Base-by-base conservation (phyloP, 2,113 vertebrate species). In the Chrysochloris asiatica region DNA sequence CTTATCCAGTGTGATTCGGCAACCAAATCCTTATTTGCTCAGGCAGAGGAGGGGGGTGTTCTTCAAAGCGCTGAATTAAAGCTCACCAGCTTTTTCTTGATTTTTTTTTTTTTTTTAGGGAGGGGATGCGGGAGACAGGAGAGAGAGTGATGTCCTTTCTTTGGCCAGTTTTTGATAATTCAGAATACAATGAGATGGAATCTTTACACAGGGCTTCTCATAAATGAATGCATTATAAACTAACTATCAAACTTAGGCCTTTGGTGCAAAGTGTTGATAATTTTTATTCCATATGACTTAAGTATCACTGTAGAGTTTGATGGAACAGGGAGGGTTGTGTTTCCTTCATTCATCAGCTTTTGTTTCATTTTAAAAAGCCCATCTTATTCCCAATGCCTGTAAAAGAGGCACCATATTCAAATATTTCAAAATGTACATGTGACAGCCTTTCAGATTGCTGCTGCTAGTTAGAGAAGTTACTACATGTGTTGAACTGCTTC, bases 11-110 rank as follows among this genome's bases (percentile, higher is more conserved):
- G 95, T 97, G 97, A 95, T 87, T 92, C 91, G 78, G 80, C 95
- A 97, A 88, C 96, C 96, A 96, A 98, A 97, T 98, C 97, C 96
- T 95, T 97, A 95, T 98, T 98, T 98, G 94, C 92, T 93, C 92
- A 97, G 94, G 94, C 95, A 89, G 94, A 86, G 93, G 79, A 93
- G 92, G 73, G n/a, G 85, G 87, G 82, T 93, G 50, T 93, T 93
- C 94, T 97, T 97, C 92, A 91, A 96, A 96, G 88, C 96, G 95
- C 95, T 95, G 96, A 95, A 97, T 96, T 96, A 96, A 97, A 96
- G 91, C 97, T 94, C 91, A 94, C 76, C 94, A 95, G 86, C 89
- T 95, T 36, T n/a, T 76, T 8, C 84, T 78, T 61, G 56, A 21
- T 28, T 26, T 30, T 61, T 28, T 28, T 24, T 28, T 24, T 24